Evolutionary conservation across 2,113 vertebrate genomes (phyloP).

Genomic region (Elephantulus edwardii): DNA sequence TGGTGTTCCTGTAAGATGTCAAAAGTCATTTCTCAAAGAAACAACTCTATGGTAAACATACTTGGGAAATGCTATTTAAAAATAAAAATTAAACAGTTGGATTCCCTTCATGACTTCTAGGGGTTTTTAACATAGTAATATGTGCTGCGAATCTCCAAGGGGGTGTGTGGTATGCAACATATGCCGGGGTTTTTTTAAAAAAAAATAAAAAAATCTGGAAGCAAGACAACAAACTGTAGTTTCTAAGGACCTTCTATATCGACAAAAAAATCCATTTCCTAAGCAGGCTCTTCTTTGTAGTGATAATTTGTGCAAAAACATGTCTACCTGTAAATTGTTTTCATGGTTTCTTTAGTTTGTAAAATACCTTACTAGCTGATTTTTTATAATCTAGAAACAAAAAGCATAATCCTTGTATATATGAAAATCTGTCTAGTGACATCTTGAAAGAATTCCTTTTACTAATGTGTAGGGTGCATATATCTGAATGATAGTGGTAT

Average conservation of each 20-base stretch:
- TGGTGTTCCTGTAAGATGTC: not conserved
- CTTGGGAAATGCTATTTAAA: not conserved
- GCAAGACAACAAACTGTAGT: not conserved
- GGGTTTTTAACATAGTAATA: not conserved
- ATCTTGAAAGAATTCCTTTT: conserved; percentile 13
- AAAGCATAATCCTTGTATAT: not conserved
- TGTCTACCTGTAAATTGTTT: conserved; percentile 9
- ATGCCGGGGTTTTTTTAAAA: conserved; percentile 5
- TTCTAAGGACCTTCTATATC: conserved; percentile 30
- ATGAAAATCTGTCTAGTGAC: not conserved
- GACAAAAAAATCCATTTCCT: not conserved
- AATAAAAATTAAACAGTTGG: not conserved
- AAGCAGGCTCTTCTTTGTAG: conserved; percentile 23
- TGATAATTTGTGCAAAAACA: conserved; percentile 40
- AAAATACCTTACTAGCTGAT: conserved; percentile 18
- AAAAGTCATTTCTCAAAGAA: conserved; percentile 3
- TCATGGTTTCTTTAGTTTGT: conserved; percentile 28
- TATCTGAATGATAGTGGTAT: too few relatives aligned
- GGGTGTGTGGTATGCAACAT: not conserved
- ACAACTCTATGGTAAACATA: too few relatives aligned
- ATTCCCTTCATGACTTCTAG: not conserved
- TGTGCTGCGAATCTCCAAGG: not conserved
- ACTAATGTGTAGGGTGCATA: too few relatives aligned
- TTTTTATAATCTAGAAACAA: not conserved
- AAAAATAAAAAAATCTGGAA: conserved; percentile 15